phyloP scores from a whole-genome alignment of 2,113 vertebrate genomes.

The Cochlearius cochlearius region DNA sequence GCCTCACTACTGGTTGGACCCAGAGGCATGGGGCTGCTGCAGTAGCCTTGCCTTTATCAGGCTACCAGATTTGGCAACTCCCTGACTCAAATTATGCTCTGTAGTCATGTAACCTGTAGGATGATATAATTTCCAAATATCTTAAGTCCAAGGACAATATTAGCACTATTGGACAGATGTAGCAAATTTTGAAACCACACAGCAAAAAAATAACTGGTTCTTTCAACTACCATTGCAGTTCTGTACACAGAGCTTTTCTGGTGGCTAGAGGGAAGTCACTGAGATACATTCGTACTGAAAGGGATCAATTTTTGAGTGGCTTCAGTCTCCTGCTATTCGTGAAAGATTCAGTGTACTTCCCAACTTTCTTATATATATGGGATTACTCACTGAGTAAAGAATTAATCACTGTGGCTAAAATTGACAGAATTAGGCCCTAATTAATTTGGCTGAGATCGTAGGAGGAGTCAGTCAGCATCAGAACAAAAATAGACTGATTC shows the following conservation, averaged over 20 bases:
- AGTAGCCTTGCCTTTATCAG: neutral
- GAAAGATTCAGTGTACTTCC: neutral
- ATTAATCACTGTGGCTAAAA: neutral
- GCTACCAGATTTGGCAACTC: neutral
- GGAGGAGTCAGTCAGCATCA: neutral
- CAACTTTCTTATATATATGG: neutral
- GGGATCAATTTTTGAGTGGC: neutral
- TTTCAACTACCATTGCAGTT: neutral
- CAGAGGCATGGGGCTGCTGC: neutral
- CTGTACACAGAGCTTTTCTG: neutral
- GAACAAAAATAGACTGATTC: neutral
- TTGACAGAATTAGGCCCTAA: slow-evolving; percentile 1
- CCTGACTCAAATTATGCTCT: neutral
- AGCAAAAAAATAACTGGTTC: neutral
- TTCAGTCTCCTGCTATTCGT: neutral
- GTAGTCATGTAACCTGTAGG: neutral
- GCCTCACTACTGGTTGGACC: neutral
- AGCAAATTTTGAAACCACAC: neutral
- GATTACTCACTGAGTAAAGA: neutral
- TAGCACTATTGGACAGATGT: neutral
- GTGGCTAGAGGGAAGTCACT: neutral
- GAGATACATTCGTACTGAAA: neutral
- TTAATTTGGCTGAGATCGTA: neutral
- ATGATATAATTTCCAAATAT: neutral
- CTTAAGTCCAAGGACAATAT: neutral